A percentile compares a stretch with the other conserved stretches of the same genome.
Evolutionary conservation across 1,140 invertebrate genomes (phyloP).

Genomic region (Ylistrum balloti): DNA sequence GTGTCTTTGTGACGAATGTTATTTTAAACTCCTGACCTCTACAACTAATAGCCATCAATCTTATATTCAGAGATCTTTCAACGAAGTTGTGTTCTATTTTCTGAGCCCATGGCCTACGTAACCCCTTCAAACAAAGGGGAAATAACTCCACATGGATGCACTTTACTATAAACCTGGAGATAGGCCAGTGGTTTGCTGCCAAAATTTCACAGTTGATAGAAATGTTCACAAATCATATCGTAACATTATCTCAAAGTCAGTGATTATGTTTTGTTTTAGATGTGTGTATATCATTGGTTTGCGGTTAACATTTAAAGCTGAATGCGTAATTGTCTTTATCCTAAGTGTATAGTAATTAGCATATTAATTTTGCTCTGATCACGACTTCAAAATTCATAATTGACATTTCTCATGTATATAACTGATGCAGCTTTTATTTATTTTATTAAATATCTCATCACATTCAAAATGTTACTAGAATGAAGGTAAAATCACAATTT

Average conservation of each 20-base stretch:
- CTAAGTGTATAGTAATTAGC: no score
- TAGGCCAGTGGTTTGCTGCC: background rate
- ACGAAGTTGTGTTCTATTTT: background rate
- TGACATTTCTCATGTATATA: no score
- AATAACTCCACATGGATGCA: background rate
- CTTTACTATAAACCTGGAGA: background rate
- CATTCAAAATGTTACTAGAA: no score
- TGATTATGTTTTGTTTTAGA: background rate
- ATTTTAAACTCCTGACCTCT: background rate
- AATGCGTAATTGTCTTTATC: background rate
- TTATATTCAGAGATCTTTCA: slow-evolving; percentile 7
- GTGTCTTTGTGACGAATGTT: background rate
- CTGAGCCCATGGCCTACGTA: background rate
- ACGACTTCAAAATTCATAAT: no score
- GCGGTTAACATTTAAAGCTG: no score
- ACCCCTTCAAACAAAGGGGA: background rate
- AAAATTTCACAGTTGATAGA: background rate
- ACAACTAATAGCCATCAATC: background rate
- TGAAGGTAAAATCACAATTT: no score
- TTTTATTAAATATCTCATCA: no score
- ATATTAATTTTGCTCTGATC: no score
- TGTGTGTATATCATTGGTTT: background rate
- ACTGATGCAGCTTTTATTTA: no score
- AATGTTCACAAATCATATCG: background rate
- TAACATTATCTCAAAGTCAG: background rate